Evolutionary conservation across 2,113 vertebrate genomes (phyloP).

Genomic region (Boleophthalmus pectinirostris): DNA sequence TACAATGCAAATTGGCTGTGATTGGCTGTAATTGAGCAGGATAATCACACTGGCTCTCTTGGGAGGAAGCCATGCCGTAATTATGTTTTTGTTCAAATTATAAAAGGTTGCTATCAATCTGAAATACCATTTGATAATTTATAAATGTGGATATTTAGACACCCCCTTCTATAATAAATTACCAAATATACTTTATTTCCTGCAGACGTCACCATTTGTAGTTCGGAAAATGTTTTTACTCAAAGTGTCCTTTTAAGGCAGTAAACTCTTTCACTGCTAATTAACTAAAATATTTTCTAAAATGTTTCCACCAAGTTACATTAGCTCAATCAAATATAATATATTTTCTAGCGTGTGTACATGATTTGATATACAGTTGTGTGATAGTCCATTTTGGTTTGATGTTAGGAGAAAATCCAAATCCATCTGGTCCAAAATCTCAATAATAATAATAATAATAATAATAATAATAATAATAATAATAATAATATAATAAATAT

Average conservation of each 20-base stretch:
- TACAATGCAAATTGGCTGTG: slow-evolving; percentile 59
- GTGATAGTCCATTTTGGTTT: too few relatives aligned
- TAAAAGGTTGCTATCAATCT: slow-evolving; percentile 66
- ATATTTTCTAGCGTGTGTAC: too few relatives aligned
- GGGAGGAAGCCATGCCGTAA: slow-evolving; percentile 43
- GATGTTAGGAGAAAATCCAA: too few relatives aligned
- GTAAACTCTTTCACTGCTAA: neutral
- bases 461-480: too few relatives aligned
- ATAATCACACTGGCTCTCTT: slow-evolving; percentile 33
- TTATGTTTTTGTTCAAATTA: slow-evolving; percentile 45
- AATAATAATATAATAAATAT: too few relatives aligned
- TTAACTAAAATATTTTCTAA: too few relatives aligned
- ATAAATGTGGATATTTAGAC: slow-evolving; percentile 46
- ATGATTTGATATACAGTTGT: too few relatives aligned
- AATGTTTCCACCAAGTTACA: neutral
- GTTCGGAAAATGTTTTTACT: neutral
- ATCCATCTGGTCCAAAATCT: neutral
- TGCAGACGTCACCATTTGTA: slow-evolving; percentile 19
- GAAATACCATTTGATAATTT: slow-evolving; percentile 40
- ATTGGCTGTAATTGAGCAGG: slow-evolving; percentile 60
- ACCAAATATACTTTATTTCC: slow-evolving; percentile 27
- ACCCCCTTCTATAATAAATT: slow-evolving; percentile 7
- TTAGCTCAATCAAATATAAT: neutral
- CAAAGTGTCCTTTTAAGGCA: neutral
- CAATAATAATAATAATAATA: too few relatives aligned